These are phyloP conservation scores for Drosophila pallidifrons DNA, from an alignment of 1,140 invertebrate genomes.

Conservation along the genomic window DNA sequence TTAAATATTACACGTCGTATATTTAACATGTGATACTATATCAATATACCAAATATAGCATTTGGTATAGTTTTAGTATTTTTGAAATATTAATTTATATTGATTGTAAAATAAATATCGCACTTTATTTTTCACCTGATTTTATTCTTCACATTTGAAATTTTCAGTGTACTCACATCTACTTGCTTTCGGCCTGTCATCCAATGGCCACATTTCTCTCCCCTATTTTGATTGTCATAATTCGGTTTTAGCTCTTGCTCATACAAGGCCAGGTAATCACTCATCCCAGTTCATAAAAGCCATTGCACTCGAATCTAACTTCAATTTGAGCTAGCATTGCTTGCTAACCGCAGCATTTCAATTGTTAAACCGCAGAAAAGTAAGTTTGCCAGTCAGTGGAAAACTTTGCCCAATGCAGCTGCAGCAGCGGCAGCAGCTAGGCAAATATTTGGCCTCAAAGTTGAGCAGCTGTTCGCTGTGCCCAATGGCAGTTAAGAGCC, in stretches of 20 bases:
- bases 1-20: too few relatives aligned
- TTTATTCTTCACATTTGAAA: not conserved
- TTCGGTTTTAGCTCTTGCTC: slow-evolving; percentile 1
- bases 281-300: slow-evolving; percentile 12
- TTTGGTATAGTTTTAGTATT: too few relatives aligned
- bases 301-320: slow-evolving; percentile 1
- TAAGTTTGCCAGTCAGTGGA: slow-evolving; percentile 58
- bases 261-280: slow-evolving; percentile 19
- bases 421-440: slow-evolving; percentile 42
- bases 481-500: slow-evolving; percentile 41
- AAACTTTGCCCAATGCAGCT: slow-evolving; percentile 65
- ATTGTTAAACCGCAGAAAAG: slow-evolving; percentile 65
- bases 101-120: too few relatives aligned
- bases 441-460: slow-evolving; percentile 77
- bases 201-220: not conserved
- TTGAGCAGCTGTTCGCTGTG: slow-evolving; percentile 48
- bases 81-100: too few relatives aligned
- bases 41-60: too few relatives aligned
- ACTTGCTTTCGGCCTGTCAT: not conserved
- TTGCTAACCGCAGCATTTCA: slow-evolving; percentile 54
- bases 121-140: too few relatives aligned
- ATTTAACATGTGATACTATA: too few relatives aligned
- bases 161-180: not conserved
- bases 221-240: not conserved
- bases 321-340: slow-evolving; percentile 23